Evolutionary conservation across 2,888 invertebrate genomes (phyloP).

Genomic region (Xanthia icteritia): DNA sequence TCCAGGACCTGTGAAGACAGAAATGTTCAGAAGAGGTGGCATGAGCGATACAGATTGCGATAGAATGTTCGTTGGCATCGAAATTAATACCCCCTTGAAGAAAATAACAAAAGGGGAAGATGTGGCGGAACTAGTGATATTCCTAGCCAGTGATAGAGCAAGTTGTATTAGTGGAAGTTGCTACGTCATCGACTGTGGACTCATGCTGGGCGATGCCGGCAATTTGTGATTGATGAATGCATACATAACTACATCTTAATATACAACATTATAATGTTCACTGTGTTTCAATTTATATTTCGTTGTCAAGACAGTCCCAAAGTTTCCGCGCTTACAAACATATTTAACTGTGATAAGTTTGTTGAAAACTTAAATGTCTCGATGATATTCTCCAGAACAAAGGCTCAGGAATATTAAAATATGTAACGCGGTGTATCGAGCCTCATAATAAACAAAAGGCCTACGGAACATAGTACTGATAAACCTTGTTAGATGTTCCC

Average conservation of each 20-base stretch:
- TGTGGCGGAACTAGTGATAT: conserved; percentile 79
- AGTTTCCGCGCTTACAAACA: conserved; percentile 64
- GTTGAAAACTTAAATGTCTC: conserved; percentile 75
- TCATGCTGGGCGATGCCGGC: conserved; percentile 74
- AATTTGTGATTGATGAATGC: conserved; percentile 68
- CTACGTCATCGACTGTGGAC: conserved; percentile 80
- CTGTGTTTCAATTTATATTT: conserved; percentile 48
- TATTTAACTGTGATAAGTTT: conserved; percentile 78
- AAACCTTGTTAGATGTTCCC: conserved; percentile 79
- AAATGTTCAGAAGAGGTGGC: conserved; percentile 78
- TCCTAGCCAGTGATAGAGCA: conserved; percentile 81
- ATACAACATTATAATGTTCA: conserved; percentile 26
- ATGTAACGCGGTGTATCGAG: conserved; percentile 76
- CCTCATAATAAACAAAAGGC: conserved; percentile 81
- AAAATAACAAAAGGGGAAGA: conserved; percentile 77
- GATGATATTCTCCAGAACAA: conserved; percentile 78
- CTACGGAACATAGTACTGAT: conserved; percentile 74
- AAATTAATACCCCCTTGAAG: conserved; percentile 73
- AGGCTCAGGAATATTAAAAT: conserved; percentile 81
- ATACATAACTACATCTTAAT: conserved; percentile 52
- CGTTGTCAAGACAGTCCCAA: conserved; percentile 59
- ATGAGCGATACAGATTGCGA: conserved; percentile 73
- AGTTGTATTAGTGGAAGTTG: conserved; percentile 79
- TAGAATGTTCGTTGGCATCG: conserved; percentile 72
- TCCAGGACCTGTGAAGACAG: conserved; percentile 82